These are phyloP conservation scores for Tor tambroides DNA, from an alignment of 2,113 vertebrate species.

Conservation along the genomic window DNA sequence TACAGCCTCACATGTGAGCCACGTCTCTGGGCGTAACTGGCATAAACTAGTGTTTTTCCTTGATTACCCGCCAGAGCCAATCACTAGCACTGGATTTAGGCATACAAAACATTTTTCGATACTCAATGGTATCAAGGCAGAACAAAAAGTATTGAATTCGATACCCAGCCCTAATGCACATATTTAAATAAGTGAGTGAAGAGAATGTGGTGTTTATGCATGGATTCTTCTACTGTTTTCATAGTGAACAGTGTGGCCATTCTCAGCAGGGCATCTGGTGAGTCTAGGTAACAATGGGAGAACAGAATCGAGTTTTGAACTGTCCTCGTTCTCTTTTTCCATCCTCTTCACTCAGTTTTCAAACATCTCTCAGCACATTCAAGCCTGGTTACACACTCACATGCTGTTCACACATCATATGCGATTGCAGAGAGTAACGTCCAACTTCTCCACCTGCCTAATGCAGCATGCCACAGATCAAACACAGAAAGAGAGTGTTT, in stretches of 20 bases:
- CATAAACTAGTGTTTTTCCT: no score
- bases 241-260: neutral
- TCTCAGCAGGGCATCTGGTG: neutral
- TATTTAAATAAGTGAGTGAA: neutral
- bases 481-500: neutral
- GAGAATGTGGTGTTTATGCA: neutral
- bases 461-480: neutral
- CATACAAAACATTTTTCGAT: no score
- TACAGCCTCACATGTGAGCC: no score
- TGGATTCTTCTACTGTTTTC: neutral
- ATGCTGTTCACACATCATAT: conserved; percentile 9
- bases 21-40: no score
- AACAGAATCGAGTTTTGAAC: neutral
- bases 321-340: neutral
- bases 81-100: no score
- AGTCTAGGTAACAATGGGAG: neutral
- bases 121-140: no score
- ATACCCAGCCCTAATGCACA: no score
- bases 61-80: no score
- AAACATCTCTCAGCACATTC: neutral
- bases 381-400: conserved; percentile 18
- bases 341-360: conserved; percentile 9
- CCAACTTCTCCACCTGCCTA: conserved; percentile 11
- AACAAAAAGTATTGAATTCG: no score
- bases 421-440: no score